phyloP scores from a whole-genome alignment of 2,113 vertebrate genomes.

The Gobiocypris rarus region DNA sequence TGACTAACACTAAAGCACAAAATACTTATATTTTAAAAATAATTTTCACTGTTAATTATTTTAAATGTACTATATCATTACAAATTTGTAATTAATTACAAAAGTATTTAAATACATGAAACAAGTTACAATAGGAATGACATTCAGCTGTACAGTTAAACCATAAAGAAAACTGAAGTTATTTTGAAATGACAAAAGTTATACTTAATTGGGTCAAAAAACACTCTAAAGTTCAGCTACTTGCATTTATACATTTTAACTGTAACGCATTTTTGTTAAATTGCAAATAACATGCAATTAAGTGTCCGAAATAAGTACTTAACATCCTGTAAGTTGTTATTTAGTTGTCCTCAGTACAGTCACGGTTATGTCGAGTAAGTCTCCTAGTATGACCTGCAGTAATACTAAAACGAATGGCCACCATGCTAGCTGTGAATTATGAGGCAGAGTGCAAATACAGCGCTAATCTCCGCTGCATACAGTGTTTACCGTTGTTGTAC shows the following conservation, averaged over 20 bases:
- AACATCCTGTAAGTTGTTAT: not conserved
- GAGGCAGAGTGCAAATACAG: not conserved
- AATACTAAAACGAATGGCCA: slow-evolving; percentile 32
- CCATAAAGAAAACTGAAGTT: not conserved
- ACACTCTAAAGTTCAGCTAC: not conserved
- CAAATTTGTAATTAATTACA: not conserved
- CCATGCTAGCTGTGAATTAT: slow-evolving; percentile 9
- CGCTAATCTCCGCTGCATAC: not conserved
- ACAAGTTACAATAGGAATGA: not conserved
- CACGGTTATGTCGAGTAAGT: slow-evolving; percentile 40
- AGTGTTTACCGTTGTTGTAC: not conserved
- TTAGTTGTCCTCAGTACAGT: slow-evolving; percentile 25
- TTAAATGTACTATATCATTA: not conserved
- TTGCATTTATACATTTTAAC: not conserved
- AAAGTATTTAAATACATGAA: not conserved
- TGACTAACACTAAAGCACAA: not conserved
- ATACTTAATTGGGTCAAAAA: not conserved
- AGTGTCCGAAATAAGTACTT: not conserved
- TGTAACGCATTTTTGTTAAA: not conserved
- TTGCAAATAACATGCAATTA: not conserved
- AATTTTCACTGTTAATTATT: not conserved
- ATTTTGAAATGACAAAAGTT: not conserved
- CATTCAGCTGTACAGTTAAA: not conserved
- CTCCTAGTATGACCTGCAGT: slow-evolving; percentile 27
- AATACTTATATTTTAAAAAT: not conserved